Conservation (phyloP, 2,888 invertebrate genomes). For the Chrysopilus asiliformis region DNA sequence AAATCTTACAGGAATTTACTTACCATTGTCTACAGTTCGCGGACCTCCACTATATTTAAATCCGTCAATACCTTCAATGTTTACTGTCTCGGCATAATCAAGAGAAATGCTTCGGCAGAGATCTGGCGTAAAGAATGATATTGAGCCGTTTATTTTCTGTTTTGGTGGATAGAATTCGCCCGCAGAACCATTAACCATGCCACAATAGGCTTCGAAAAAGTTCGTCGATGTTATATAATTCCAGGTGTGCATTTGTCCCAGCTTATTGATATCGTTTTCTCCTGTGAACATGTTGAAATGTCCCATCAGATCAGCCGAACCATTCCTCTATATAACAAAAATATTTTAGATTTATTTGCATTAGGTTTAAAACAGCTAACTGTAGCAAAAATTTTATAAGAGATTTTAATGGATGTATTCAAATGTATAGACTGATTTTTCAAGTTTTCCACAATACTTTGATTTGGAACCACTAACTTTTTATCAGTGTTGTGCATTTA, state of each 20-base stretch:
- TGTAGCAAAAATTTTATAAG: too few species aligned
- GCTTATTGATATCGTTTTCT: constrained; percentile 40
- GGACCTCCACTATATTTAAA: constrained; percentile 53
- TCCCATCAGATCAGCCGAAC: constrained; percentile 58
- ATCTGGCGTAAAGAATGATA: constrained; percentile 59
- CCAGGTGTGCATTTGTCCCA: constrained; percentile 62
- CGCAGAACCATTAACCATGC: constrained; percentile 53
- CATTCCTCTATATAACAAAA: constrained; percentile 51
- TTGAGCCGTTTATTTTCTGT: constrained; percentile 41
- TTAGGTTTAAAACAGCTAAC: neutral
- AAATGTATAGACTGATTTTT: too few species aligned
- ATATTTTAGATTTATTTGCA: neutral
- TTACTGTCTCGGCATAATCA: constrained; percentile 45
- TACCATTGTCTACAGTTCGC: constrained; percentile 54
- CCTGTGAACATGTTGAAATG: constrained; percentile 66
- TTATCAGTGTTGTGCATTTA: too few species aligned
- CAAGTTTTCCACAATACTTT: too few species aligned
- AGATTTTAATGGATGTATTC: too few species aligned
- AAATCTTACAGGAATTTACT: constrained; percentile 7
- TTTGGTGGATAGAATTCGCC: constrained; percentile 68
- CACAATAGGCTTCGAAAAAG: constrained; percentile 41
- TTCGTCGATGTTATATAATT: constrained; percentile 47
- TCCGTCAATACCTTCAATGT: constrained; percentile 45
- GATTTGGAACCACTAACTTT: too few species aligned
- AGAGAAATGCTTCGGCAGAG: constrained; percentile 56